Conservation (phyloP, 1,140 invertebrate genomes). For the Grapholita molesta region DNA sequence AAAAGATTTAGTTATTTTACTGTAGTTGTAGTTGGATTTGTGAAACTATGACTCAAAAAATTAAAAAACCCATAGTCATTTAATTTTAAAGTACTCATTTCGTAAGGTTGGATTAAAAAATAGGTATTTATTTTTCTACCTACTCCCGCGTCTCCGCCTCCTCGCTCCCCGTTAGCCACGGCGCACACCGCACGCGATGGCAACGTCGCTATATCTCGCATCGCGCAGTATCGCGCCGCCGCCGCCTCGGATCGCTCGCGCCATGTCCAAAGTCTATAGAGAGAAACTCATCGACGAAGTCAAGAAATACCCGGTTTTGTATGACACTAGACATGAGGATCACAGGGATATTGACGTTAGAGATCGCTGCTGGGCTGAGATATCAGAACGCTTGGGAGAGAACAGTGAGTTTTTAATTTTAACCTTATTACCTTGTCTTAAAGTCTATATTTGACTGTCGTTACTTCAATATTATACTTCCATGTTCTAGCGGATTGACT, state of each 20-base stretch:
- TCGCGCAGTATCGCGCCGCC: conserved; percentile 49
- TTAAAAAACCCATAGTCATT: too few species aligned
- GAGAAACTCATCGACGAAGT: conserved; percentile 66
- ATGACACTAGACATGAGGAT: conserved; percentile 65
- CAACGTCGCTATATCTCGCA: conserved; percentile 47
- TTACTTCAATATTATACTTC: too few species aligned
- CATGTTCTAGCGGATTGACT: neutral
- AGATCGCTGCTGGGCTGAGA: conserved; percentile 64
- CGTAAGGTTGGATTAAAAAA: too few species aligned
- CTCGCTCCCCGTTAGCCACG: conserved; percentile 33
- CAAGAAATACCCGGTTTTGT: conserved; percentile 65
- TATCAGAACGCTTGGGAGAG: conserved; percentile 57
- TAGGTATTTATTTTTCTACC: neutral
- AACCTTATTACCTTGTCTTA: neutral
- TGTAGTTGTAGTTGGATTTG: too few species aligned
- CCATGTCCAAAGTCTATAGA: conserved; percentile 50
- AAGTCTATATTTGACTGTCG: neutral
- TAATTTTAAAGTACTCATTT: too few species aligned
- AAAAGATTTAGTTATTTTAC: too few species aligned
- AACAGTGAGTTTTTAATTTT: conserved; percentile 48
- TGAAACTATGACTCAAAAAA: too few species aligned
- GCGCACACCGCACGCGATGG: conserved; percentile 54
- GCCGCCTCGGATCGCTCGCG: conserved; percentile 39
- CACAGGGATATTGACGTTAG: conserved; percentile 63
- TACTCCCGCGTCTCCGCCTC: neutral